These are phyloP conservation scores for Scaptomyza reducta DNA, from an alignment of 2,888 invertebrate species.

Conservation along the genomic window DNA sequence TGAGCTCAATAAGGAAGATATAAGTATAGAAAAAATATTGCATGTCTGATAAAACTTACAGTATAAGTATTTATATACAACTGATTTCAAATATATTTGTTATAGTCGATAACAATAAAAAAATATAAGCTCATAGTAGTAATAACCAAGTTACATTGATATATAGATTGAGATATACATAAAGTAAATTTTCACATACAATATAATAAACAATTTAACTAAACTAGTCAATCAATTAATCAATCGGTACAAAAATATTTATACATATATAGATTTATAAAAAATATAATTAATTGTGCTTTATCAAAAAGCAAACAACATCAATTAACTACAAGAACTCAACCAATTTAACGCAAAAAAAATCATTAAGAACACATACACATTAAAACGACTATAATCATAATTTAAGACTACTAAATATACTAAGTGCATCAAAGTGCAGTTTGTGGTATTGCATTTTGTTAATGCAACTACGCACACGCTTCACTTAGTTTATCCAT, in stretches of 20 bases:
- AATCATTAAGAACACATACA: constrained; percentile 42
- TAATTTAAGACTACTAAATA: constrained; percentile 28
- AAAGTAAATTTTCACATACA: constrained; percentile 57
- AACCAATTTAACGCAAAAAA: constrained; percentile 44
- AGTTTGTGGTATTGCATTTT: constrained; percentile 62
- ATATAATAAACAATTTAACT: constrained; percentile 74
- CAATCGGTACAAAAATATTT: constrained; percentile 67
- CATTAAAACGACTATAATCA: constrained; percentile 40
- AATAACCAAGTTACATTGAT: constrained; percentile 62
- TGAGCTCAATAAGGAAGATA: constrained; percentile 54
- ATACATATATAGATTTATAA: constrained; percentile 25
- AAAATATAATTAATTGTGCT: constrained; percentile 41
- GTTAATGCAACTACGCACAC: constrained; percentile 58
- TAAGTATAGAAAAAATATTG: constrained; percentile 53
- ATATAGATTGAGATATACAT: constrained; percentile 36
- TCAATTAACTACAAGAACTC: constrained; percentile 62
- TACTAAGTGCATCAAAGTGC: constrained; percentile 46
- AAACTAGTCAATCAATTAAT: constrained; percentile 66
- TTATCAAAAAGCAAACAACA: constrained; percentile 58
- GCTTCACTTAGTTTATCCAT: constrained; percentile 49
- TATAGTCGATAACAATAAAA: constrained; percentile 72
- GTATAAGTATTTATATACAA: constrained; percentile 62
- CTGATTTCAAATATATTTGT: constrained; percentile 58
- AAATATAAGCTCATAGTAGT: constrained; percentile 59
- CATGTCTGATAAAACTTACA: constrained; percentile 53